Evolutionary conservation across 2,888 invertebrate species (phyloP).

Genomic region (Hoplodrina ambigua): DNA sequence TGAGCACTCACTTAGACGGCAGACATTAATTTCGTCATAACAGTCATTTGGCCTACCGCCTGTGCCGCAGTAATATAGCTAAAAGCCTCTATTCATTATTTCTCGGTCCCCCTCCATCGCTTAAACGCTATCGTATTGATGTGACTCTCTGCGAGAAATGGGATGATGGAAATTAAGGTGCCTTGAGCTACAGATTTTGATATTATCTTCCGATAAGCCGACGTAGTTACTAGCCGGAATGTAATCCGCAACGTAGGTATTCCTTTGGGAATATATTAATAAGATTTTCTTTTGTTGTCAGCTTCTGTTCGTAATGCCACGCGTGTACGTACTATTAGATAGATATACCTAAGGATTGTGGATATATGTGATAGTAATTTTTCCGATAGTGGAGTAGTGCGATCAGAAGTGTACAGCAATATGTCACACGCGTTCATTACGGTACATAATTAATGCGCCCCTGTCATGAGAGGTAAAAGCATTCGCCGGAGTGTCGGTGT

Average conservation of each 20-base stretch:
- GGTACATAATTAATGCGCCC: conserved; percentile 51
- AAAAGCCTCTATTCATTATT: conserved; percentile 83
- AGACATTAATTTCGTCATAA: conserved; percentile 83
- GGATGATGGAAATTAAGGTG: conserved; percentile 66
- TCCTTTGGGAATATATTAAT: conserved; percentile 59
- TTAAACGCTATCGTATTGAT: conserved; percentile 70
- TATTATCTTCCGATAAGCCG: conserved; percentile 53
- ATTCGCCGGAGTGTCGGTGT: conserved; percentile 13
- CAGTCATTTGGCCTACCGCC: conserved; percentile 78
- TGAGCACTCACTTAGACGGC: conserved; percentile 78
- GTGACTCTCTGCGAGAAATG: conserved; percentile 67
- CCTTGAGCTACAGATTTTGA: conserved; percentile 59
- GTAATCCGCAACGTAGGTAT: conserved; percentile 55
- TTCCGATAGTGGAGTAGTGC: conserved; percentile 16
- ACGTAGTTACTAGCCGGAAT: conserved; percentile 54
- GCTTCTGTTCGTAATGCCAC: conserved; percentile 33
- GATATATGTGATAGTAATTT: conserved; percentile 13
- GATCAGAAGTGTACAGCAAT: conserved; percentile 18
- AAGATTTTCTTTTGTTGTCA: conserved; percentile 57
- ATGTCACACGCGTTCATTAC: conserved; percentile 42
- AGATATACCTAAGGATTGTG: background rate
- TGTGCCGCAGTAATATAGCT: conserved; percentile 80
- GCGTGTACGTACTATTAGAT: background rate
- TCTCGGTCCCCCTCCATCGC: conserved; percentile 67
- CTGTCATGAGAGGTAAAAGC: conserved; percentile 44